Percentiles rank a stretch among this genome's conserved stretches.
Evolutionary conservation across 2,113 vertebrate genomes (phyloP).

Genomic region (Oceanites oceanicus): DNA sequence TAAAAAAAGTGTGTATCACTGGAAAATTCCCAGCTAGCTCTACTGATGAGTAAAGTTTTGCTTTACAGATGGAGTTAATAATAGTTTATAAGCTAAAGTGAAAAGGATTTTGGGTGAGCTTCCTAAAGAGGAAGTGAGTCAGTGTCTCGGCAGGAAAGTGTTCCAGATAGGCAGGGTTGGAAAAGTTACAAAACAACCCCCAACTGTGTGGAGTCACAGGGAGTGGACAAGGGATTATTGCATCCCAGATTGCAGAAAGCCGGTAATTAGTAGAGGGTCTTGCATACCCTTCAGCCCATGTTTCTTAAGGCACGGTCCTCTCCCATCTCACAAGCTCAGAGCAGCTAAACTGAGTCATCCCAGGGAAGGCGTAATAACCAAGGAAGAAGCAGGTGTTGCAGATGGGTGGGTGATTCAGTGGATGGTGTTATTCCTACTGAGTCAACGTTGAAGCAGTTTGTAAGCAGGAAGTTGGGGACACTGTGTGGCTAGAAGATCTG

Average conservation of each 20-base stretch:
- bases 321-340: neutral
- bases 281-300: neutral
- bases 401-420: conserved; percentile 62
- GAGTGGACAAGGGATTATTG: conserved; percentile 38
- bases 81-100: conserved; percentile 57
- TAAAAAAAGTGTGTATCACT: neutral
- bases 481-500: conserved; percentile 13
- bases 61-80: conserved; percentile 65
- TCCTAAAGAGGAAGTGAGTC: conserved; percentile 70
- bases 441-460: conserved; percentile 50
- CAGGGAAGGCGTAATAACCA: neutral
- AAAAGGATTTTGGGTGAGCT: conserved; percentile 67
- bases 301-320: neutral
- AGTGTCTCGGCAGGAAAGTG: conserved; percentile 63
- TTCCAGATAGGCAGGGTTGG: conserved; percentile 67
- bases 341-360: conserved; percentile 26
- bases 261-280: neutral
- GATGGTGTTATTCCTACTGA: conserved; percentile 59
- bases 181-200: conserved; percentile 51
- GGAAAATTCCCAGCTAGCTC: conserved; percentile 56
- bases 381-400: conserved; percentile 57
- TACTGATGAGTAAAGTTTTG: conserved; percentile 51
- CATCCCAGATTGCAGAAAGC: neutral
- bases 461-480: conserved; percentile 45
- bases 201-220: conserved; percentile 3